phyloP scores from a whole-genome alignment of 1,140 invertebrate species.

The Cotesia vestalis region DNA sequence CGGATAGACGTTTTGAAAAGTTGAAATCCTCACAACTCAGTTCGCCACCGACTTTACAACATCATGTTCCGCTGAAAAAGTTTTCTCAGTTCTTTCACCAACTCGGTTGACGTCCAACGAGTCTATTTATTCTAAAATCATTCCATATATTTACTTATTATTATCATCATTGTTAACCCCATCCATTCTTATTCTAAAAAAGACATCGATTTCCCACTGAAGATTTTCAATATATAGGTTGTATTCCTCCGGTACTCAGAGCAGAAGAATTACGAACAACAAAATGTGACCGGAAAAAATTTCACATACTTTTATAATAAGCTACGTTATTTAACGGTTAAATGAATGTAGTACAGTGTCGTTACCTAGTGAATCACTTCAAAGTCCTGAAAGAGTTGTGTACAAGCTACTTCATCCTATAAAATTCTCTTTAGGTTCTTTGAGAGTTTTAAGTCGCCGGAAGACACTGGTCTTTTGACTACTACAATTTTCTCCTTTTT shows the following conservation, averaged over 20 bases:
- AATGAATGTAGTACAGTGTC: no score
- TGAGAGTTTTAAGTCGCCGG: no score
- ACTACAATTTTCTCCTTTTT: no score
- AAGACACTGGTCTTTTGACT: no score
- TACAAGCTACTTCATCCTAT: no score
- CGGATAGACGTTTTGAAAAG: conserved; percentile 44
- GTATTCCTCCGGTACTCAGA: no score
- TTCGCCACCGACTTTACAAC: conserved; percentile 26
- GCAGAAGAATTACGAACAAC: no score
- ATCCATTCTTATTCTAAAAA: no score
- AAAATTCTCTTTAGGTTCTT: conserved; percentile 1
- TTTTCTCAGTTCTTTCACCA: conserved; percentile 11
- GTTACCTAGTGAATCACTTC: no score
- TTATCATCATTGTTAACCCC: background rate
- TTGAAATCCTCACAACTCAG: conserved; percentile 27
- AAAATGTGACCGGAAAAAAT: background rate
- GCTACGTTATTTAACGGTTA: background rate
- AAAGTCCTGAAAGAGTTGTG: no score
- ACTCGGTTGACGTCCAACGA: background rate
- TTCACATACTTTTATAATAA: conserved; percentile 7
- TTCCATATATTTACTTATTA: background rate
- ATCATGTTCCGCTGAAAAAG: conserved; percentile 28
- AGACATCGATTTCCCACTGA: no score
- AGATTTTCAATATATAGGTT: no score
- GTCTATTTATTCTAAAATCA: background rate